Base-by-base conservation (phyloP, 1,140 invertebrate genomes). In the Camponotus pennsylvanicus region DNA sequence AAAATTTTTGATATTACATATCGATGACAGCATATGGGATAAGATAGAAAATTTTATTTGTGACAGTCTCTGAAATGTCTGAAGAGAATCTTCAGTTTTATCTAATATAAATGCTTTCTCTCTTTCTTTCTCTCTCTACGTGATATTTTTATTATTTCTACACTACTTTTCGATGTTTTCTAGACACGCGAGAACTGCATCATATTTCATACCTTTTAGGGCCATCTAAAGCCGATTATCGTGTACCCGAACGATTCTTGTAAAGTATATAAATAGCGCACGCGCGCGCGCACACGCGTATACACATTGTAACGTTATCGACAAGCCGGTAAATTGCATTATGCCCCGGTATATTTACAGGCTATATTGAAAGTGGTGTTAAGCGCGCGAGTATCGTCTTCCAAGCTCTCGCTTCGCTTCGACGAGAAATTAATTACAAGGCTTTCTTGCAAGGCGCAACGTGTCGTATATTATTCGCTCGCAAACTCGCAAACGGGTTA, bases 401-500 rank as follows among this genome's bases (percentile, higher is more conserved):
- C 69, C 69, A 67, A 75, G 79, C 55, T 61, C 69, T 61, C 79
- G 55, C 55, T 45, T 57, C 52, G 66, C 66, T 61, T 83, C 79
- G 69, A 79, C 67, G 75, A 79, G 84, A 70, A 67, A 84, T 75
- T 80, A 86, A 57, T 80, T 82, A 73, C 45, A 78, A 57, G 77
- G 70, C 67, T 87, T 77, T 80, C 78, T 71, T 59, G 76, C 37
- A 13, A 45, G 73, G 70, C 49, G 40, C 64, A 87, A 87, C 52
- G 40, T 83, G 55, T 83, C 40, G 21, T 75, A 75, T 73, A 83
- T 83, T 75, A 61, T 40, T 79, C 76, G 76, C 32, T 21, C 61
- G 57, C 69, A 67, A 88, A 73, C 71, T 85, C 75, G 88, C 70
- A 86, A 86, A 79, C 77, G 63, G 80, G 78, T 88, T 88, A 86